Evolutionary conservation across 2,113 vertebrate species (phyloP), one percentile per base, ranked within the genome.

Genomic region (Phalacrocorax aristotelis): DNA sequence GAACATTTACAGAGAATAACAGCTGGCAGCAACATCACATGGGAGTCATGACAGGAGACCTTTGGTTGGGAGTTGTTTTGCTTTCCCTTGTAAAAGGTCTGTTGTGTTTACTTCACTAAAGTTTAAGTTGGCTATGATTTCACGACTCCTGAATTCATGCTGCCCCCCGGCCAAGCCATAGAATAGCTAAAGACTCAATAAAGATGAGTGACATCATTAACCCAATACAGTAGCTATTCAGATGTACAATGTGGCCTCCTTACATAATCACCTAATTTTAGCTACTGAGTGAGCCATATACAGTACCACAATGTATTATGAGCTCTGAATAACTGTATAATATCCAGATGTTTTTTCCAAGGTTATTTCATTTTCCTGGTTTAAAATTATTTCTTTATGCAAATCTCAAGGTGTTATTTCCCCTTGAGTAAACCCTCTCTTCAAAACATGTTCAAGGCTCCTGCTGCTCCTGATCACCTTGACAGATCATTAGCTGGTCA

Each of bases 181-280:
- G 87, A 97, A 98, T 93, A 97, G 98, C 95, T 96, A 60, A 96
- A 96, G 70, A 91, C 91, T 95, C 97, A 97, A 75, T 97, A 83
- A 96, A 96, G 82, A 93, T 55, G 54, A 93, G 91, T 98, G 98
- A 99, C 98, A 98, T 98, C 98, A 98, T 96, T 96, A 98, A 97
- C 97, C 96, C 97, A 97, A 96, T 91, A 95, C 97, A 98, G 98
- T 97, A 69, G 66, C 96, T 96, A 91, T 97, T 97, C 97, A 98
- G 97, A 96, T 44, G 49, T 95, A 93, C 70, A 26, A 96, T 79
- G 90, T 83, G 91, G 97, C 94, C 93, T 95, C 97, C 96, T 97
- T 96, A 98, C 96, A 95, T 96, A 95, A 97, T 78, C 90, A 90
- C 94, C 97, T 98, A 98, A 98, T 98, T 98, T 98, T 98, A 98